Evolutionary conservation across 2,113 vertebrate genomes (phyloP).

Genomic region (Sciurus niger): DNA sequence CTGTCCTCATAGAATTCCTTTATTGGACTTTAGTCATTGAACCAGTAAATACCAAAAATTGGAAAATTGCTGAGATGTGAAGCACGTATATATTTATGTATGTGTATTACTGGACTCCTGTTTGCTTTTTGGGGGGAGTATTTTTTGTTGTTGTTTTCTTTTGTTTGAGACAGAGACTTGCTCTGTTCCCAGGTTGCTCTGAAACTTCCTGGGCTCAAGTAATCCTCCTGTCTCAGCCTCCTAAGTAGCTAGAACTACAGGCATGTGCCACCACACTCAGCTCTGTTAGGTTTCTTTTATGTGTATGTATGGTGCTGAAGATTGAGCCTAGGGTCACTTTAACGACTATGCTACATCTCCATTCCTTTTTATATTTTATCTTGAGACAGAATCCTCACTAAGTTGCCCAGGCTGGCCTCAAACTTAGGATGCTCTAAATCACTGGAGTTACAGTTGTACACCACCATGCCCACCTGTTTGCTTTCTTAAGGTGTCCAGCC

Average conservation of each 20-base stretch:
- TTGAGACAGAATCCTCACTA: neutral
- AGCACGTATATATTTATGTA: neutral
- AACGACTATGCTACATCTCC: too few species aligned
- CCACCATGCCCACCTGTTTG: neutral
- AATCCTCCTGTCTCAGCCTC: neutral
- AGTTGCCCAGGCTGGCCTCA: neutral
- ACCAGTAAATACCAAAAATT: conserved; percentile 46
- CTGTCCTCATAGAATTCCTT: conserved; percentile 41
- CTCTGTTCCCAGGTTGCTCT: neutral
- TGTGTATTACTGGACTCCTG: neutral
- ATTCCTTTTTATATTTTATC: too few species aligned
- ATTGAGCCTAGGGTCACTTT: too few species aligned
- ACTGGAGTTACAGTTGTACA: neutral
- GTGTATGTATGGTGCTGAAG: too few species aligned
- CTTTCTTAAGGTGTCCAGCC: neutral
- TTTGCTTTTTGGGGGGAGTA: neutral
- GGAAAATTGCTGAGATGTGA: neutral
- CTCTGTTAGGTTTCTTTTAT: too few species aligned
- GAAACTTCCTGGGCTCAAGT: neutral
- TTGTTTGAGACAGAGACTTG: neutral
- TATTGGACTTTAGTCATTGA: conserved; percentile 27
- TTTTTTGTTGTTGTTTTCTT: neutral
- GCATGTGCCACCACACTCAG: too few species aligned
- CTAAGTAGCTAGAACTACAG: too few species aligned
- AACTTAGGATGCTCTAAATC: neutral